Evolutionary conservation across 2,888 invertebrate genomes (phyloP).

Genomic region (Pterostichus niger): DNA sequence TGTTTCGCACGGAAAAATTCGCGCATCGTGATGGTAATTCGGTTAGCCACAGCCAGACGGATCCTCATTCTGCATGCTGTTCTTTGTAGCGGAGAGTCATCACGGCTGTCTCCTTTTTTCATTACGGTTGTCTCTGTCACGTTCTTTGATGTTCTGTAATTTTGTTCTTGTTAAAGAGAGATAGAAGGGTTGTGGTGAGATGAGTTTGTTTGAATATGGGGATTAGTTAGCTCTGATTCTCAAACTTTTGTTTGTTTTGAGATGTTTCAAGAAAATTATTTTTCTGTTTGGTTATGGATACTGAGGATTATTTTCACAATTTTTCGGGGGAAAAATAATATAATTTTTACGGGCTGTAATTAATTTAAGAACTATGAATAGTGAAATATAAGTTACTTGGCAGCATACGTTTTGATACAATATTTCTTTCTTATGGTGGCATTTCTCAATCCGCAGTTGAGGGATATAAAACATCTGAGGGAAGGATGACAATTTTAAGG

Average conservation of each 20-base stretch:
- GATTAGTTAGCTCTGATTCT: background rate
- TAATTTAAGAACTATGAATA: no score
- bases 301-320: no score
- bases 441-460: no score
- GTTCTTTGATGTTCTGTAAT: constrained; percentile 11
- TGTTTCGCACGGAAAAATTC: constrained; percentile 38
- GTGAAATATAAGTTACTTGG: no score
- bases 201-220: constrained; percentile 11
- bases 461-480: no score
- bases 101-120: background rate
- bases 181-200: constrained; percentile 2
- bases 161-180: background rate
- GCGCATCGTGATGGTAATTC: background rate
- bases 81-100: background rate
- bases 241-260: background rate
- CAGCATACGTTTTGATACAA: no score
- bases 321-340: no score
- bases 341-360: no score
- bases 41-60: background rate
- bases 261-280: no score
- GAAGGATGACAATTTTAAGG: no score
- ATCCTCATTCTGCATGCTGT: background rate
- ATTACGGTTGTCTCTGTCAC: background rate
- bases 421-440: no score
- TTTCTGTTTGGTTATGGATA: background rate